Evolutionary conservation across 2,797 vertebrate species (phyloP).

Genomic region (Myripristis jacobus): DNA sequence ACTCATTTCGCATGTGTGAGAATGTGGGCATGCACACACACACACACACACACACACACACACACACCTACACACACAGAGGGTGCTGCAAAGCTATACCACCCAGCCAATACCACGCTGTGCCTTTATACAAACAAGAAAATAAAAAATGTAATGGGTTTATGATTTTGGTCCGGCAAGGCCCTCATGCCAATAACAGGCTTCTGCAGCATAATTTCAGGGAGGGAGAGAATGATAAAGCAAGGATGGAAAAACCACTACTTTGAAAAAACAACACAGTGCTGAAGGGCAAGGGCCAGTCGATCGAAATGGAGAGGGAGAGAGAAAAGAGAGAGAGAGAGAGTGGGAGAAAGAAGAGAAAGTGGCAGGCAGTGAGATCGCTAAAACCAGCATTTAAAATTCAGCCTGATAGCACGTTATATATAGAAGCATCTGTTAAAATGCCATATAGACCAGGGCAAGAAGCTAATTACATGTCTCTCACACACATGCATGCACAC

Average conservation of each 20-base stretch:
- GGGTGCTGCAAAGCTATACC: slow-evolving; percentile 7
- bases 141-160: slow-evolving; percentile 61
- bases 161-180: slow-evolving; percentile 66
- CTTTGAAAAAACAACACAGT: slow-evolving; percentile 56
- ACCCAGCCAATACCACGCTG: slow-evolving; percentile 40
- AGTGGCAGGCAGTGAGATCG: slow-evolving; percentile 37
- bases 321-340: slow-evolving; percentile 1
- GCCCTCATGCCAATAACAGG: slow-evolving; percentile 68
- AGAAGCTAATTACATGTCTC: slow-evolving; percentile 80
- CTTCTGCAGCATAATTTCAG: slow-evolving; percentile 72
- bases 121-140: slow-evolving; percentile 56
- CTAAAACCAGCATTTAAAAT: slow-evolving; percentile 45
- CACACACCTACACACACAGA: slow-evolving; percentile 15
- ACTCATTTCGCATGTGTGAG: neutral
- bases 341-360: slow-evolving; percentile 40
- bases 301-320: neutral
- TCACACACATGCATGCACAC: slow-evolving; percentile 31
- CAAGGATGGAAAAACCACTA: slow-evolving; percentile 61
- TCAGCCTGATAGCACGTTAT: slow-evolving; percentile 70
- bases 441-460: slow-evolving; percentile 74
- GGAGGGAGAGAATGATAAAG: slow-evolving; percentile 69
- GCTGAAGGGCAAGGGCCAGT: slow-evolving; percentile 19
- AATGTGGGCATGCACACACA: neutral
- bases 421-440: slow-evolving; percentile 82
- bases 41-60: neutral